phyloP scores from a whole-genome alignment of 2,113 vertebrate species.

The Arizona elegans region DNA sequence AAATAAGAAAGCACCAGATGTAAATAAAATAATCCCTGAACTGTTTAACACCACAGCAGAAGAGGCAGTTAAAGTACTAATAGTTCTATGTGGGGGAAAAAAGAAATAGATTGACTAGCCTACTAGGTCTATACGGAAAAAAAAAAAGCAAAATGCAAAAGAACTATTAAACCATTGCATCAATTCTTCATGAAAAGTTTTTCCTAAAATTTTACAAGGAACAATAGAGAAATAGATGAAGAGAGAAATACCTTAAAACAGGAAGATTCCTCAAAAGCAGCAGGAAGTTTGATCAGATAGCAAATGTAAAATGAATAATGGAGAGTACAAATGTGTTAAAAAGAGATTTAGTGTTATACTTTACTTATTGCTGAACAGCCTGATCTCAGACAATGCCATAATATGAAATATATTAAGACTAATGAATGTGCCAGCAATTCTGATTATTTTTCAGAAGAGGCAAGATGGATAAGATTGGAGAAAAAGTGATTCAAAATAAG shows the following conservation, averaged over 20 bases:
- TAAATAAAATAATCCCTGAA: background rate
- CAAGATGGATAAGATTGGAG: background rate
- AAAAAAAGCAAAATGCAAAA: background rate
- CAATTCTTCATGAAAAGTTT: background rate
- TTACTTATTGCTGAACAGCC: background rate
- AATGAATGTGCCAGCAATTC: background rate
- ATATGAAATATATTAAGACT: background rate
- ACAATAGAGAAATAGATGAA: background rate
- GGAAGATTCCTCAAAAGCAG: background rate
- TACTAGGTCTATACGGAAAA: background rate
- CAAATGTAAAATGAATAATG: background rate
- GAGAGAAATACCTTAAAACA: background rate
- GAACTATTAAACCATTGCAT: background rate
- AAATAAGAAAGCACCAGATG: background rate
- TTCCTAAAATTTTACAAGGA: background rate
- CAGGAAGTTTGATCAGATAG: background rate
- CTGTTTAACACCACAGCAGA: background rate
- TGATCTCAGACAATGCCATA: background rate
- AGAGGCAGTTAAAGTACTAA: background rate
- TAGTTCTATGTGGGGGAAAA: background rate
- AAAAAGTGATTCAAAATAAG: background rate
- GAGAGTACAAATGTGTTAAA: background rate
- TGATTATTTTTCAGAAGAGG: background rate
- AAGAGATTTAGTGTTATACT: background rate
- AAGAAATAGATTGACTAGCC: background rate